These are phyloP conservation scores for Pteria penguin DNA, from an alignment of 2,888 invertebrate genomes.

Conservation along the genomic window DNA sequence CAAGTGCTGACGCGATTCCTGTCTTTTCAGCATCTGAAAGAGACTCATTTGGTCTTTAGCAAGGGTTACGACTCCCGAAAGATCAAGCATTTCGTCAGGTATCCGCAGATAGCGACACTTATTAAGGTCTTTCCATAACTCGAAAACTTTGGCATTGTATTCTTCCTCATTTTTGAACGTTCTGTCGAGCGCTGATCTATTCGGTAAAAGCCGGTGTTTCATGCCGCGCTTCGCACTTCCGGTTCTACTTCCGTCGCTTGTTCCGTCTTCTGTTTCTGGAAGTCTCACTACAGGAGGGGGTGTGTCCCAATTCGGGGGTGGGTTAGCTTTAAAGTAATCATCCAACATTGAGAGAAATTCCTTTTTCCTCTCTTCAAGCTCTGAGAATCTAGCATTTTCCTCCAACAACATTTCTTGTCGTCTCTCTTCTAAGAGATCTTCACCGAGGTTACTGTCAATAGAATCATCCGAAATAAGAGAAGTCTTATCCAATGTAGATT, in stretches of 20 bases:
- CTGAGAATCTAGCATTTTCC: slow-evolving; percentile 57
- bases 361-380: slow-evolving; percentile 61
- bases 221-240: slow-evolving; percentile 27
- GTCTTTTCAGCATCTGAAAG: slow-evolving; percentile 47
- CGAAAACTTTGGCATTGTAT: slow-evolving; percentile 57
- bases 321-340: slow-evolving; percentile 57
- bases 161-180: slow-evolving; percentile 64
- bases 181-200: slow-evolving; percentile 40
- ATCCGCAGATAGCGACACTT: slow-evolving; percentile 73
- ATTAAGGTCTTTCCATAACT: slow-evolving; percentile 73
- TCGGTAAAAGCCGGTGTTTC: slow-evolving; percentile 36
- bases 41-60: slow-evolving; percentile 71
- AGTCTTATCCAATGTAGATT: slow-evolving; percentile 38
- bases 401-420: slow-evolving; percentile 68
- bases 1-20: background rate
- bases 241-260: slow-evolving; percentile 45
- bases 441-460: slow-evolving; percentile 64
- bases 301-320: slow-evolving; percentile 31
- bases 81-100: slow-evolving; percentile 68
- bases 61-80: slow-evolving; percentile 73
- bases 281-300: slow-evolving; percentile 23
- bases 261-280: slow-evolving; percentile 36
- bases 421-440: slow-evolving; percentile 67
- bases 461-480: slow-evolving; percentile 51
- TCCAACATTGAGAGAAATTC: slow-evolving; percentile 62